A percentile compares a stretch with the other conserved stretches of the same genome.
phyloP scores from a whole-genome alignment of 2,113 vertebrate genomes.

The Prunella himalayana region DNA sequence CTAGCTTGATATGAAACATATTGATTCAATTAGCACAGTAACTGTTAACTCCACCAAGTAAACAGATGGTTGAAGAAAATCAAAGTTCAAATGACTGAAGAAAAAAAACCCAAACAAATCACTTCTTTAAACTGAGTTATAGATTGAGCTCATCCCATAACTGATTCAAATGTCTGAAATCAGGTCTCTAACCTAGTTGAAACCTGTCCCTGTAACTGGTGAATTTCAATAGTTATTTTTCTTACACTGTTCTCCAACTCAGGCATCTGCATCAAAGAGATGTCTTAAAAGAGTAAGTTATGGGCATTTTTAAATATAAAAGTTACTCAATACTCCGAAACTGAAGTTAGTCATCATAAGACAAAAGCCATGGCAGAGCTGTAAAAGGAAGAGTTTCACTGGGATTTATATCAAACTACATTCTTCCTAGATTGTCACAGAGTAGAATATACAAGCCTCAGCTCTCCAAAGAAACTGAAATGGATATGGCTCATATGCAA shows the following conservation, averaged over 20 bases:
- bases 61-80: not conserved
- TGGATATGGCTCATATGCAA: not conserved
- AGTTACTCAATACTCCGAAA: not conserved
- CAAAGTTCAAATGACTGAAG: not conserved
- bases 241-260: not conserved
- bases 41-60: not conserved
- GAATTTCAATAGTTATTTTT: not conserved
- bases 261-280: not conserved
- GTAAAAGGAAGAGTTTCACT: not conserved
- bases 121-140: not conserved
- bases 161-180: rapidly evolving
- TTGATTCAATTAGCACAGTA: not conserved
- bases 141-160: not conserved
- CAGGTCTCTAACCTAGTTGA: not conserved
- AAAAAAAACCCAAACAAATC: not conserved
- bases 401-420: not conserved
- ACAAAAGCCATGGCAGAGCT: not conserved
- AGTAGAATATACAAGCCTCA: not conserved
- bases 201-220: not conserved
- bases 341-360: not conserved
- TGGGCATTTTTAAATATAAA: not conserved
- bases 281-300: not conserved
- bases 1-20: not conserved
- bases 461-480: not conserved
- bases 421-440: not conserved